Percentiles rank a stretch among this genome's conserved stretches.
These are phyloP conservation scores for Euborellia annulipes DNA, from an alignment of 1,140 invertebrate genomes.

Conservation along the genomic window DNA sequence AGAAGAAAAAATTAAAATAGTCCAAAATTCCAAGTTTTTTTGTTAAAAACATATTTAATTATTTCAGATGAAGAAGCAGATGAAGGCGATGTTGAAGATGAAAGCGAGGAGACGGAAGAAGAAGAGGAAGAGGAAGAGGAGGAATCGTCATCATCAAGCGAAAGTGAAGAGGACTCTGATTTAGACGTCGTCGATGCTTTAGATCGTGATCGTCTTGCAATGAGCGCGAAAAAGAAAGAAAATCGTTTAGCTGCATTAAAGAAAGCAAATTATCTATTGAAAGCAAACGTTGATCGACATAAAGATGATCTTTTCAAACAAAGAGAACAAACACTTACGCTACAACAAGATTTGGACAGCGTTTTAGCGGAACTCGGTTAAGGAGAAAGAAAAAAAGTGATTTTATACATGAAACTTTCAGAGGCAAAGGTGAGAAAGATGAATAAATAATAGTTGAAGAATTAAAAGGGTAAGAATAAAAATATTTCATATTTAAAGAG, in stretches of 20 bases:
- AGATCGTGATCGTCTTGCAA: constrained; percentile 39
- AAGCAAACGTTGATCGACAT: constrained; percentile 67
- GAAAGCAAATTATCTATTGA: constrained; percentile 70
- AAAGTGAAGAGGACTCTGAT: constrained; percentile 42
- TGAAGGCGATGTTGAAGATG: constrained; percentile 36
- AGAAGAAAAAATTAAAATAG: too few species aligned
- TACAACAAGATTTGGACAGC: constrained; percentile 71
- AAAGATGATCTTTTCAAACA: constrained; percentile 72
- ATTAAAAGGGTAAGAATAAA: too few species aligned
- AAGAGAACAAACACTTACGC: constrained; percentile 50
- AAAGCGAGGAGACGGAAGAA: constrained; percentile 43
- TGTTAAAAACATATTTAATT: constrained; percentile 23
- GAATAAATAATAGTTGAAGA: too few species aligned
- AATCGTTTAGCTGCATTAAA: constrained; percentile 57
- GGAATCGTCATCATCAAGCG: constrained; percentile 37
- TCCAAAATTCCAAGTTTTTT: too few species aligned
- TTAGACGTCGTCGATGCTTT: constrained; percentile 46
- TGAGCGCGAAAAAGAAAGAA: constrained; percentile 49
- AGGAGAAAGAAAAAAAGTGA: too few species aligned
- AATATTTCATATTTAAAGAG: too few species aligned
- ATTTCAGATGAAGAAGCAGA: constrained; percentile 41
- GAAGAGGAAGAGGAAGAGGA: constrained; percentile 39
- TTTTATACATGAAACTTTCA: too few species aligned
- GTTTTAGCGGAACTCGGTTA: constrained; percentile 54
- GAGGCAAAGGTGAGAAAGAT: too few species aligned